Conservation (phyloP, 2,888 invertebrate species). For the Anagyrus pseudococci region DNA sequence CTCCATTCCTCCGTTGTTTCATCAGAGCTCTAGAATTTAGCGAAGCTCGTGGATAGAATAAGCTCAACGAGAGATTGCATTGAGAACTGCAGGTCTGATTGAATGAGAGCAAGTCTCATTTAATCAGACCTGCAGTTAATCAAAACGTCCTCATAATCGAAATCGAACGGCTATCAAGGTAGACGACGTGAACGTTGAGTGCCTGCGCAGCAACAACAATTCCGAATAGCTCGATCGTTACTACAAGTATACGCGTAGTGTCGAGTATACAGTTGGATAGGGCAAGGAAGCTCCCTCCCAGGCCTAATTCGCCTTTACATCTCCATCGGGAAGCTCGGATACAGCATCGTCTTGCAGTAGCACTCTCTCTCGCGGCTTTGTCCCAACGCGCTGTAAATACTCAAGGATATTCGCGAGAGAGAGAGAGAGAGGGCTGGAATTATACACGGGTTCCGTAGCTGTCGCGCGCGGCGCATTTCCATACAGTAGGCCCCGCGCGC, state of each 20-base stretch:
- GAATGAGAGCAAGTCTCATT: too few relatives aligned
- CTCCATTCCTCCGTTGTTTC: too few relatives aligned
- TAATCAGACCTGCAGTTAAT: constrained; percentile 11
- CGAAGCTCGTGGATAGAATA: too few relatives aligned
- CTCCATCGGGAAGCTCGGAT: constrained; percentile 41
- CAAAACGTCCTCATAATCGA: constrained; percentile 27
- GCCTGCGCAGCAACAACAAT: too few relatives aligned
- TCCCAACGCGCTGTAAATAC: neutral
- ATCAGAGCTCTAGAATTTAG: too few relatives aligned
- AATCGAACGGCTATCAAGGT: constrained; percentile 9
- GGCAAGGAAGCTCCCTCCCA: constrained; percentile 1
- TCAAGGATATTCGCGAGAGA: neutral
- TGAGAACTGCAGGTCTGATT: too few relatives aligned
- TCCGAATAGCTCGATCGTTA: too few relatives aligned
- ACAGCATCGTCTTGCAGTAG: neutral
- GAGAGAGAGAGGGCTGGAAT: too few relatives aligned
- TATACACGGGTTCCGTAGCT: constrained; percentile 10
- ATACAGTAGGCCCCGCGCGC: constrained; percentile 30
- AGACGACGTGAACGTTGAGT: too few relatives aligned
- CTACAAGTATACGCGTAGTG: too few relatives aligned
- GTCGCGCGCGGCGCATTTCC: constrained; percentile 29
- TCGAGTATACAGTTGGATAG: too few relatives aligned
- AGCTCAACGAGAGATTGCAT: too few relatives aligned
- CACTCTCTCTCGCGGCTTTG: neutral
- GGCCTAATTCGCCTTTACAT: constrained; percentile 45